A percentile compares a stretch with the other conserved stretches of the same genome.
Conservation (phyloP, 2,888 invertebrate species). For the Sericinus montela region DNA sequence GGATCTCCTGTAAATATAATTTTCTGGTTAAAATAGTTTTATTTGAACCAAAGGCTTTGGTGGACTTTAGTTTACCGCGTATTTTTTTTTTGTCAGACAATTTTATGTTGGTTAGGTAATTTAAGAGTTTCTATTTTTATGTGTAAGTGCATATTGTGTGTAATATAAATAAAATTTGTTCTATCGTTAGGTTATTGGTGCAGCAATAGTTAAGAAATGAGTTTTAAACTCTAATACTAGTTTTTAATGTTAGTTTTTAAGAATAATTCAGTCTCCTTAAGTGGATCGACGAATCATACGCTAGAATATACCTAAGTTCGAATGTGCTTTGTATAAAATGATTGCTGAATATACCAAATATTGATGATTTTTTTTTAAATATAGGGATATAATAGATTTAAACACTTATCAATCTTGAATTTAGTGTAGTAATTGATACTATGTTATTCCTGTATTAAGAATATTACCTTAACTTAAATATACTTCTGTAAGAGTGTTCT, state of each 20-base stretch:
- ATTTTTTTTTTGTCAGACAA: constrained; percentile 23
- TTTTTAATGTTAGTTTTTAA: constrained; percentile 36
- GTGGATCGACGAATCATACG: constrained; percentile 71
- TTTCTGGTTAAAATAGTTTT: constrained; percentile 30
- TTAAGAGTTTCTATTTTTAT: constrained; percentile 21
- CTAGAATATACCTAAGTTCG: constrained; percentile 77
- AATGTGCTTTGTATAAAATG: constrained; percentile 67
- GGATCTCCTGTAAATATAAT: constrained; percentile 53
- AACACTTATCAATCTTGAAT: not conserved
- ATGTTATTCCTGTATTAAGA: not conserved
- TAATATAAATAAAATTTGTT: constrained; percentile 29
- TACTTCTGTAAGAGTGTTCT: constrained; percentile 8
- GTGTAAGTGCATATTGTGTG: constrained; percentile 12
- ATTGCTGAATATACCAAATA: constrained; percentile 64
- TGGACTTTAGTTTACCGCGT: constrained; percentile 51
- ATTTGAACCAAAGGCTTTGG: constrained; percentile 44
- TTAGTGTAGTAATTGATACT: constrained; percentile 2
- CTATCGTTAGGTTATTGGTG: constrained; percentile 42
- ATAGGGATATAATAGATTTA: constrained; percentile 8
- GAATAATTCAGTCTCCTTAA: constrained; percentile 47
- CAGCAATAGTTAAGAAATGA: constrained; percentile 47
- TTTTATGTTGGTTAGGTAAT: constrained; percentile 23
- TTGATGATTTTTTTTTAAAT: constrained; percentile 28
- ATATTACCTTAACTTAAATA: constrained; percentile 8
- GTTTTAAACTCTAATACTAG: constrained; percentile 58